Base-by-base conservation (phyloP, 2,113 vertebrate genomes). In the Etheostoma spectabile region DNA sequence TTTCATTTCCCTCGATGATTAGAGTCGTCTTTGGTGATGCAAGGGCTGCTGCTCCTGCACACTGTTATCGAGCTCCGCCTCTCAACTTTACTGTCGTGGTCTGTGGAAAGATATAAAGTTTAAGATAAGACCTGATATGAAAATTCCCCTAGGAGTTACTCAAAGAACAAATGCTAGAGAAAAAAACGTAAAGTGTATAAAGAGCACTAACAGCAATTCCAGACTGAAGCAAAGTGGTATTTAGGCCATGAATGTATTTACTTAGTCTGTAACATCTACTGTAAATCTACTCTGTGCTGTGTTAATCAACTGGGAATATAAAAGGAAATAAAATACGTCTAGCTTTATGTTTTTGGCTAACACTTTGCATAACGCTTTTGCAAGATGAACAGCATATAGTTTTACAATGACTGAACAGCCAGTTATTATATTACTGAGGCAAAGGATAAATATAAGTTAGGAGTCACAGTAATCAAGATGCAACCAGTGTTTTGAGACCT, bases 11-110 rank as follows among this genome's bases (percentile, higher is more conserved):
- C 93, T 75, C 95, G 94, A 76, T 94, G 95, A 88, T 96, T 96
- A n/a, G 95, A 94, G 67, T 96, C 95, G 61, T 96, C 96, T 91
- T 97, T 98, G 86, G 95, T 95, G 63, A 95, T 94, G 91, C 93
- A 93, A 11, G 96, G 95, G 68, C 96, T 95, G 89, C 53, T 94
- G 93, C 19, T 96, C 93, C 19, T 96, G 93, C 80, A 95, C 42
- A 27, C 91, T 79, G 0, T 89, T 86, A 59, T 93, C 56, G 73
- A 92, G 88, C 45, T 92, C 51, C 95, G 92, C 60, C 95, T 94
- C 63, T 98, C 97, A n/a, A 93, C 86, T 68, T 95, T 96, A 21
- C 94, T 93, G 87, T 97, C 96, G 8, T 95, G 94, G 61, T 99
- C 98, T 98, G 94, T 0, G 24, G 85, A 82, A 68, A 84, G 21